Percentiles rank a stretch among this genome's conserved stretches.
These are phyloP conservation scores for Aramus guarauna DNA, from an alignment of 2,113 vertebrate genomes.

Conservation along the genomic window DNA sequence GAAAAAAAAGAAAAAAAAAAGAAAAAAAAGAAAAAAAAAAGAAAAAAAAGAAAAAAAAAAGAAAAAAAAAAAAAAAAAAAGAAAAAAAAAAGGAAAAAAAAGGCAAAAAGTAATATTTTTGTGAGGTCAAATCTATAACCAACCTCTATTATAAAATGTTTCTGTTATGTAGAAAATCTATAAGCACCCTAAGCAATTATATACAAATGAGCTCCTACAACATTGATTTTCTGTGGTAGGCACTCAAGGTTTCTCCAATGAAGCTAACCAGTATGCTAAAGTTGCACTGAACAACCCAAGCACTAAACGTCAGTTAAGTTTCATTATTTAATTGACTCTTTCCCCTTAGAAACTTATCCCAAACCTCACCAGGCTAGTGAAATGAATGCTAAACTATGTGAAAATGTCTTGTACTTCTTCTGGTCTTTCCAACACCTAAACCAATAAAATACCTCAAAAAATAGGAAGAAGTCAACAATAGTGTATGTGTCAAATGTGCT, in stretches of 20 bases:
- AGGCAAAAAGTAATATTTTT: conserved; percentile 52
- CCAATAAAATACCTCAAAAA: background rate
- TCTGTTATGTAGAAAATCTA: conserved; percentile 64
- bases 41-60: too few species aligned
- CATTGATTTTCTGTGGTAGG: conserved; percentile 71
- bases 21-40: too few species aligned
- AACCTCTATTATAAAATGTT: conserved; percentile 71
- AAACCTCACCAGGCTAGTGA: conserved; percentile 20
- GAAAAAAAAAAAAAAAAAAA: too few species aligned
- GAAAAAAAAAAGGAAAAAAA: too few species aligned
- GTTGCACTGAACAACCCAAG: conserved; percentile 34
- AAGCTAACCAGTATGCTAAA: conserved; percentile 48
- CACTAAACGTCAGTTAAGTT: conserved; percentile 61
- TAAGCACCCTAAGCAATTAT: conserved; percentile 69
- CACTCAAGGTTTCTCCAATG: conserved; percentile 61
- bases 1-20: too few species aligned
- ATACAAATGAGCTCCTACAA: conserved; percentile 56
- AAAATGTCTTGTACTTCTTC: background rate
- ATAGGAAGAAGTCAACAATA: background rate
- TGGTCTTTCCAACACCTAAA: background rate
- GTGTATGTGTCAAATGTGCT: background rate
- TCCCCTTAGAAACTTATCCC: background rate
- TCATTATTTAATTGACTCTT: background rate
- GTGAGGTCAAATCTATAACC: conserved; percentile 71
- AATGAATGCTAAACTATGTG: background rate